These are phyloP conservation scores for Muraenolepis orangiensis DNA, from an alignment of 2,797 vertebrate genomes.

Conservation along the genomic window DNA sequence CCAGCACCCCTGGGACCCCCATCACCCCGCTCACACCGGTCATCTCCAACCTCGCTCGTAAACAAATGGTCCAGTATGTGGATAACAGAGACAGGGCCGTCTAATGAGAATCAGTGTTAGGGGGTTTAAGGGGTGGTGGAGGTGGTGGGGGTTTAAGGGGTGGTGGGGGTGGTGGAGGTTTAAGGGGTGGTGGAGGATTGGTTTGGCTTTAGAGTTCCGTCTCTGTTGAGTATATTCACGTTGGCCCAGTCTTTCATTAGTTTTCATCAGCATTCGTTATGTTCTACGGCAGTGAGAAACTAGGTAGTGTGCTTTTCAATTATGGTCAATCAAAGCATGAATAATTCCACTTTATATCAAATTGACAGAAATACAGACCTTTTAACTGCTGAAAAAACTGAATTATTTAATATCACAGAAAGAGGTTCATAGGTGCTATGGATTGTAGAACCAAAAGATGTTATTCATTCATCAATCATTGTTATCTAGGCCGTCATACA, in stretches of 20 bases:
- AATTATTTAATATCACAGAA: background rate
- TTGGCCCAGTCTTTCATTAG: background rate
- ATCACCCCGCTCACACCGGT: slow-evolving; percentile 60
- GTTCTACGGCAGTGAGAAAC: slow-evolving; percentile 1
- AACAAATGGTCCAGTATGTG: slow-evolving; percentile 69
- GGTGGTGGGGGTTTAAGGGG: slow-evolving; percentile 3
- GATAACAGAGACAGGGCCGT: slow-evolving; percentile 61
- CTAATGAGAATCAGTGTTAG: slow-evolving; percentile 33
- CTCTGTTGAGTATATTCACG: background rate
- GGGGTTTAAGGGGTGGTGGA: background rate
- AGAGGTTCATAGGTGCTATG: slow-evolving; percentile 25
- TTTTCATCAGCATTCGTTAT: background rate
- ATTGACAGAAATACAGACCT: slow-evolving; percentile 9
- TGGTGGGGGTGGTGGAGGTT: slow-evolving; percentile 4
- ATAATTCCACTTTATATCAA: background rate
- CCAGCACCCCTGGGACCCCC: slow-evolving; percentile 19
- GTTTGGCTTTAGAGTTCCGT: slow-evolving; percentile 33
- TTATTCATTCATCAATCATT: slow-evolving; percentile 4
- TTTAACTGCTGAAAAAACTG: slow-evolving; percentile 9
- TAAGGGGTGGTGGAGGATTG: background rate
- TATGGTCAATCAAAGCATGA: slow-evolving; percentile 21
- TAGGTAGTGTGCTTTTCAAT: slow-evolving; percentile 8
- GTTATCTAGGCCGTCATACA: background rate
- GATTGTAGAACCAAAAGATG: background rate
- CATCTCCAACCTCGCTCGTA: slow-evolving; percentile 60